Conservation (phyloP, 1,140 invertebrate genomes). For the Trichoplusia ni region DNA sequence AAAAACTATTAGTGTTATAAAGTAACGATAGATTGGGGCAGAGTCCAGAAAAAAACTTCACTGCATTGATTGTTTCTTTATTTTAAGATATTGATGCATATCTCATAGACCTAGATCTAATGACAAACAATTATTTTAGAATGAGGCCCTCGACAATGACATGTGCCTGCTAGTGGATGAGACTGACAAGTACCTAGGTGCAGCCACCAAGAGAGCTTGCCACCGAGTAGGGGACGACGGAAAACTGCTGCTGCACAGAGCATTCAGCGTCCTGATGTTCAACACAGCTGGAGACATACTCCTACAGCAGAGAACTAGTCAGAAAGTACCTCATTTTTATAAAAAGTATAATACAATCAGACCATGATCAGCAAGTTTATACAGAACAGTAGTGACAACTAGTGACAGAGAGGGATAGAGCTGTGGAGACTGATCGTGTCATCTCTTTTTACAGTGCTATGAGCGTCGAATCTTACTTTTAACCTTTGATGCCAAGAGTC, state of each 20-base stretch:
- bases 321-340: slow-evolving; percentile 91
- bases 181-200: slow-evolving; percentile 91
- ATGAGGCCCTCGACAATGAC: slow-evolving; percentile 65
- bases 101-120: neutral
- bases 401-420: too few relatives aligned
- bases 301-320: slow-evolving; percentile 92
- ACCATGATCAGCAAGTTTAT: too few relatives aligned
- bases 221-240: slow-evolving; percentile 89
- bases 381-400: too few relatives aligned
- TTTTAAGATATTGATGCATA: neutral
- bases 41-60: too few relatives aligned
- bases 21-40: too few relatives aligned
- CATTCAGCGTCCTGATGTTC: slow-evolving; percentile 98
- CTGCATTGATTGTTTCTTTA: neutral
- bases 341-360: too few relatives aligned
- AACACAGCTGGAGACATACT: slow-evolving; percentile 92
- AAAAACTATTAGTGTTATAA: too few relatives aligned
- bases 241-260: slow-evolving; percentile 93
- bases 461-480: neutral
- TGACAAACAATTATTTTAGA: slow-evolving; percentile 41
- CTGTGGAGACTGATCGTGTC: too few relatives aligned
- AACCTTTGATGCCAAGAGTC: neutral
- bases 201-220: slow-evolving; percentile 93
- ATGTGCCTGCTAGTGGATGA: slow-evolving; percentile 94
- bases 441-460: too few relatives aligned